Evolutionary conservation across 2,888 invertebrate genomes (phyloP).

Genomic region (Acronicta leporina): DNA sequence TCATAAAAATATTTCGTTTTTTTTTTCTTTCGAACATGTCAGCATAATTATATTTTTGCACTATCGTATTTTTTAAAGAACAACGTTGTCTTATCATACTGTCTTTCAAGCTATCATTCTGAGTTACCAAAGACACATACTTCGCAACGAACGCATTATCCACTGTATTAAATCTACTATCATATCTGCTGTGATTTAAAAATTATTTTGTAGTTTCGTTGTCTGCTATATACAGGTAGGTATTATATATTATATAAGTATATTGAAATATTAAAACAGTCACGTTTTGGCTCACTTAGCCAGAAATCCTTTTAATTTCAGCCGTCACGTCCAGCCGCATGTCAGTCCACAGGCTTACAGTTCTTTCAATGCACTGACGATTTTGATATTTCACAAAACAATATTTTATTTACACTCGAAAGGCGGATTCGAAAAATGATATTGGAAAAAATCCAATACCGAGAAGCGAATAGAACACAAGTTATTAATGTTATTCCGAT

Average conservation of each 20-base stretch:
- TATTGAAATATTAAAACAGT: conserved; percentile 4
- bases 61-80: no score
- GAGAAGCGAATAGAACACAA: neutral
- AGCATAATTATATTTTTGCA: no score
- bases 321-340: conserved; percentile 1
- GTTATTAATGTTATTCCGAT: neutral
- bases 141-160: no score
- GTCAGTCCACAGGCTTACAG: conserved; percentile 4
- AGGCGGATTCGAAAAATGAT: neutral
- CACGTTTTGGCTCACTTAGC: neutral
- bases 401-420: conserved; percentile 8
- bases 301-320: conserved; percentile 24
- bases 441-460: conserved; percentile 1
- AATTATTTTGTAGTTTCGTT: no score
- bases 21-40: no score
- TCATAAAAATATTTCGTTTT: no score
- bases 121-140: no score
- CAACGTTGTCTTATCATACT: no score
- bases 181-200: neutral
- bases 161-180: no score
- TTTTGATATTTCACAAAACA: conserved; percentile 2
- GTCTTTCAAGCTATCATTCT: no score
- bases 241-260: no score
- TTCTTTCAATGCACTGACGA: conserved; percentile 8
- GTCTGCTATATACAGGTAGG: no score